phyloP scores from a whole-genome alignment of 2,797 vertebrate genomes.

The Ctenopoma kingsleyae region DNA sequence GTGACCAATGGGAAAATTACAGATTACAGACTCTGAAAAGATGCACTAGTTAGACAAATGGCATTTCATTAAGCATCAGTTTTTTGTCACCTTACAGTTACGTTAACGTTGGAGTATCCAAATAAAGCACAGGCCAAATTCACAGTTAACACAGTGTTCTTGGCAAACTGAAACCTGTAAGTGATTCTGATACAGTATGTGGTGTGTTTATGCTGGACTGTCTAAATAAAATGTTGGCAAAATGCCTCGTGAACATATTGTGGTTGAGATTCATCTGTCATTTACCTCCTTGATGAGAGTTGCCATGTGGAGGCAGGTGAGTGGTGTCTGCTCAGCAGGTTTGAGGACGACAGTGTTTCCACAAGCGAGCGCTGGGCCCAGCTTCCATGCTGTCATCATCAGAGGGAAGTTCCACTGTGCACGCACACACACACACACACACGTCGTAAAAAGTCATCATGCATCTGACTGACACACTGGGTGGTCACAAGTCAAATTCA shows the following conservation, averaged over 20 bases:
- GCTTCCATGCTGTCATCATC: slow-evolving; percentile 99
- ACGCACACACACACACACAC: slow-evolving; percentile 46
- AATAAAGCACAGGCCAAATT: slow-evolving; percentile 47
- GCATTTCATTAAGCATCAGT: slow-evolving; percentile 47
- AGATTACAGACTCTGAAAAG: slow-evolving; percentile 8
- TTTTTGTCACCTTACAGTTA: slow-evolving; percentile 43
- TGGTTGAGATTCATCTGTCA: neutral
- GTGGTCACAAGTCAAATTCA: slow-evolving; percentile 78
- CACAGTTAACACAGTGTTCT: slow-evolving; percentile 50
- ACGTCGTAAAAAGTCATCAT: slow-evolving; percentile 64
- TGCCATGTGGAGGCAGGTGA: slow-evolving; percentile 95
- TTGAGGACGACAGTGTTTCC: slow-evolving; percentile 98
- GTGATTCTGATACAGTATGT: slow-evolving; percentile 37
- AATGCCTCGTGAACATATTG: slow-evolving; percentile 4
- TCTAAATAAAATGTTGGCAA: slow-evolving; percentile 14
- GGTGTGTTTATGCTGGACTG: slow-evolving; percentile 21
- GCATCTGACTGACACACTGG: slow-evolving; percentile 72
- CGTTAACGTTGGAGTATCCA: slow-evolving; percentile 30
- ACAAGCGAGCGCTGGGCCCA: slow-evolving; percentile 95
- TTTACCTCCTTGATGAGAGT: slow-evolving; percentile 94
- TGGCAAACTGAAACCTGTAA: slow-evolving; percentile 42
- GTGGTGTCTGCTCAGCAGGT: slow-evolving; percentile 98
- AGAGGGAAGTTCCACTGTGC: slow-evolving; percentile 99
- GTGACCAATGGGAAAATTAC: neutral
- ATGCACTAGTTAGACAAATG: slow-evolving; percentile 27